Conservation (phyloP, 2,888 invertebrate species). For the Oscheius sp. region DNA sequence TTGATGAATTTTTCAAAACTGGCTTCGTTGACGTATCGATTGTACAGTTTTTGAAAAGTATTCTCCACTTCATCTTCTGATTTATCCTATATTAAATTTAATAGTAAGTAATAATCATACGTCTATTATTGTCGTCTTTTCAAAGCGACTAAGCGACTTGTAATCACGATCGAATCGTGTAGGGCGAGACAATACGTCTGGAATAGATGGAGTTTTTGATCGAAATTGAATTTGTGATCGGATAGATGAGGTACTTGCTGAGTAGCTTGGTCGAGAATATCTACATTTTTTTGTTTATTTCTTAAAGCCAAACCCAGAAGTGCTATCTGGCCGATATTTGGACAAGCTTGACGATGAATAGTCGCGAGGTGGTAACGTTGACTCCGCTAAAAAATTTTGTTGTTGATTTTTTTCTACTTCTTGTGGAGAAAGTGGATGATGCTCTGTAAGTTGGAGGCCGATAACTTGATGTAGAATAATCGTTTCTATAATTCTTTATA, state of each 20-base stretch:
- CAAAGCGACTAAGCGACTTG: slow-evolving; percentile 18
- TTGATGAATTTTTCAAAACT: not conserved
- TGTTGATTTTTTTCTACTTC: not conserved
- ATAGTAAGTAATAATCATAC: not conserved
- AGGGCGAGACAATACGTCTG: too few species aligned
- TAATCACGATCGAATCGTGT: slow-evolving; percentile 24
- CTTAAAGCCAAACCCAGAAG: not conserved
- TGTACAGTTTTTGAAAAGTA: slow-evolving; percentile 49
- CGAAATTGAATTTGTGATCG: slow-evolving; percentile 12
- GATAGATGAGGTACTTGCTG: not conserved
- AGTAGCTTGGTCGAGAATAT: slow-evolving; percentile 21
- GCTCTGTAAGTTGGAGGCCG: slow-evolving; percentile 19
- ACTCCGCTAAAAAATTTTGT: not conserved
- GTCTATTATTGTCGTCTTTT: slow-evolving; percentile 15
- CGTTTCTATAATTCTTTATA: too few species aligned
- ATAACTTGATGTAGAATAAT: not conserved
- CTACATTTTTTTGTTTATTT: too few species aligned
- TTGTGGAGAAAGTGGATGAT: slow-evolving; percentile 25
- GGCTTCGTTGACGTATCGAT: slow-evolving; percentile 43
- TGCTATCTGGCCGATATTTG: slow-evolving; percentile 24
- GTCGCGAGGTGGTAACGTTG: slow-evolving; percentile 11
- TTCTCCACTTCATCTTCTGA: slow-evolving; percentile 45
- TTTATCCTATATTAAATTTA: slow-evolving; percentile 7
- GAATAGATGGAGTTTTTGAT: slow-evolving; percentile 15
- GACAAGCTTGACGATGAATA: slow-evolving; percentile 9